phyloP scores from a whole-genome alignment of 2,888 invertebrate genomes.

The Eupithecia dodoneata region DNA sequence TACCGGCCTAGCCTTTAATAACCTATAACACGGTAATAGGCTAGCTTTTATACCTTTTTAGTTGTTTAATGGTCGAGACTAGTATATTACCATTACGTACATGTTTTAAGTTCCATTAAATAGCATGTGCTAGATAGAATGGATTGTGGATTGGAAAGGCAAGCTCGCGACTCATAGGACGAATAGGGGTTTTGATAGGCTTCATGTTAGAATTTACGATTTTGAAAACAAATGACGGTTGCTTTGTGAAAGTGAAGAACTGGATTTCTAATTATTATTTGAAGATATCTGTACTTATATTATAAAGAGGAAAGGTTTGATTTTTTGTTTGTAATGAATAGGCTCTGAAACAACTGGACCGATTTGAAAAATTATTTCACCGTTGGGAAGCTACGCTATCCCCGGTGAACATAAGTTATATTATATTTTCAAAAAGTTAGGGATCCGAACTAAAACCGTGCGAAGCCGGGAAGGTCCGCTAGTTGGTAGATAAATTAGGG shows the following conservation, averaged over 20 bases:
- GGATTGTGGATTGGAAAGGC: constrained; percentile 45
- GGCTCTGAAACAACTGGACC: no score
- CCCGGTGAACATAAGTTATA: no score
- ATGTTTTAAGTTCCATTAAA: constrained; percentile 27
- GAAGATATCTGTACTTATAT: neutral
- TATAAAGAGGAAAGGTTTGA: no score
- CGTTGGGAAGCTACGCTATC: no score
- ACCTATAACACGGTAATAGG: neutral
- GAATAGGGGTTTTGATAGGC: neutral
- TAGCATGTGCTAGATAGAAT: constrained; percentile 37
- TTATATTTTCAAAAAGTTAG: no score
- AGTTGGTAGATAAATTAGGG: no score
- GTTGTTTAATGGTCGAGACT: constrained; percentile 18
- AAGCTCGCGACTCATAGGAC: constrained; percentile 48
- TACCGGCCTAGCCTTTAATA: neutral
- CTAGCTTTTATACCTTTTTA: neutral
- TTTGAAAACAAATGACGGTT: neutral
- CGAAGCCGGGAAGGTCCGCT: no score
- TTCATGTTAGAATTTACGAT: neutral
- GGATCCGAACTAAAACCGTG: no score
- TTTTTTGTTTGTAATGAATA: no score
- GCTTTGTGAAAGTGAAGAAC: neutral
- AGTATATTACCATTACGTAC: constrained; percentile 11
- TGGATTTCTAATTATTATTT: neutral
- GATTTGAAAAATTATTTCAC: no score